These are phyloP conservation scores for Cancer borealis DNA, from an alignment of 2,888 invertebrate species.

Conservation along the genomic window DNA sequence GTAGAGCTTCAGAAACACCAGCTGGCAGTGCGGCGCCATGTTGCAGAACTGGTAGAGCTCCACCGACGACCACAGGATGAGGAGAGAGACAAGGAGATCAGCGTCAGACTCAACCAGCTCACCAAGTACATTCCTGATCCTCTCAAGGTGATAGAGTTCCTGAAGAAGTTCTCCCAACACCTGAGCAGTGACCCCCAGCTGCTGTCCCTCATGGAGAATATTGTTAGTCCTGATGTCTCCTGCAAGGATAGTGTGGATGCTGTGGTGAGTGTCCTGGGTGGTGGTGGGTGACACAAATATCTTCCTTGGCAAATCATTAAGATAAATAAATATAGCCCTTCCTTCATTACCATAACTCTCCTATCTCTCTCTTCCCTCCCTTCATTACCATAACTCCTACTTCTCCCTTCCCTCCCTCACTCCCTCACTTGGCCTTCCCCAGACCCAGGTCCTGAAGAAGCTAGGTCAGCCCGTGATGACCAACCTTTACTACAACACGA, in stretches of 20 bases:
- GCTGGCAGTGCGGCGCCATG: conserved; percentile 84
- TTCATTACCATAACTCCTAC: neutral
- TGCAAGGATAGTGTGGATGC: conserved; percentile 97
- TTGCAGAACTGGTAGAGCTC: conserved; percentile 92
- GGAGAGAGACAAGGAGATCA: conserved; percentile 87
- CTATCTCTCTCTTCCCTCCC: neutral
- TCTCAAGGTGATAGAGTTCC: conserved; percentile 90
- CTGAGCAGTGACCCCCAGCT: conserved; percentile 87
- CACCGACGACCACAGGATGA: conserved; percentile 85
- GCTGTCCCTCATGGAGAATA: conserved; percentile 89
- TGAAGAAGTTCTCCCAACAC: conserved; percentile 90
- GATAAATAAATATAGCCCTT: no score
- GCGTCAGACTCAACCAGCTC: conserved; percentile 81
- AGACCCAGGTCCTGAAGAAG: conserved; percentile 87
- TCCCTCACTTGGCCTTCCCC: neutral
- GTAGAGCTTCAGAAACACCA: conserved; percentile 96
- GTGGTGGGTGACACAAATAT: neutral
- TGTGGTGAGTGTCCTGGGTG: conserved; percentile 81
- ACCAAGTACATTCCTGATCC: conserved; percentile 94
- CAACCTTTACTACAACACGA: conserved; percentile 95
- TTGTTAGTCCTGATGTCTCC: conserved; percentile 89
- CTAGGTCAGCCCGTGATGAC: conserved; percentile 96
- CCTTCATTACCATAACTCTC: no score
- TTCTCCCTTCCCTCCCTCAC: neutral
- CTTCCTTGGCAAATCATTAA: no score